A percentile compares a stretch with the other conserved stretches of the same genome.
Evolutionary conservation across 2,113 vertebrate genomes (phyloP).

Genomic region (Myiopsitta monachus): DNA sequence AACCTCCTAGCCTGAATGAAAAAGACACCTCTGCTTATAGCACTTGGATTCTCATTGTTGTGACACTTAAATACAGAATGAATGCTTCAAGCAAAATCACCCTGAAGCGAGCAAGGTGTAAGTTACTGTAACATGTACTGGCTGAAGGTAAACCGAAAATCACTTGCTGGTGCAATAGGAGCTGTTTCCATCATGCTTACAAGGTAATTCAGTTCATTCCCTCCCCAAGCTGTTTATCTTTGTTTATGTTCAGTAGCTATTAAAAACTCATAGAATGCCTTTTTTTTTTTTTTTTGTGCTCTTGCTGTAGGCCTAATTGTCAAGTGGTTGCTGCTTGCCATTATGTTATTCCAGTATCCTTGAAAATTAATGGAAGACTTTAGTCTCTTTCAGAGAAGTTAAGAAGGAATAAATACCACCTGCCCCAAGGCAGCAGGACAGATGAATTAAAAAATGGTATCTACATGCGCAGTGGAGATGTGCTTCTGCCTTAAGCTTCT

Average conservation of each 20-base stretch:
- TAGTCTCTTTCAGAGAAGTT: background rate
- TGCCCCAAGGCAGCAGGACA: background rate
- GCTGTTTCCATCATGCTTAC: background rate
- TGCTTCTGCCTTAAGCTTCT: background rate
- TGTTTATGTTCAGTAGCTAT: conserved; percentile 10
- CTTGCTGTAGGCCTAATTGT: background rate
- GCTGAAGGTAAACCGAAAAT: conserved; percentile 6
- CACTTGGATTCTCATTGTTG: background rate
- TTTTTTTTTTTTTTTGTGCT: background rate
- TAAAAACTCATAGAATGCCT: background rate
- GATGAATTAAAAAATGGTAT: background rate
- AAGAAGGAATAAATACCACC: background rate
- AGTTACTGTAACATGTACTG: background rate
- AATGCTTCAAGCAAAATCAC: background rate
- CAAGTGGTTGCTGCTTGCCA: background rate
- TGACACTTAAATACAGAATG: background rate
- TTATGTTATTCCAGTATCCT: background rate
- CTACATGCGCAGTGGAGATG: background rate
- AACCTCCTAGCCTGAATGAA: background rate
- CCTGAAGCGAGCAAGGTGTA: background rate
- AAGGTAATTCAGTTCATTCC: conserved; percentile 1
- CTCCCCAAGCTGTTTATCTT: background rate
- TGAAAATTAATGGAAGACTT: background rate
- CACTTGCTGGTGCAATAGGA: conserved; percentile 1
- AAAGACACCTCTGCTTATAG: background rate